Evolutionary conservation across 2,113 vertebrate species (phyloP).

Genomic region (Gyps fulvus): DNA sequence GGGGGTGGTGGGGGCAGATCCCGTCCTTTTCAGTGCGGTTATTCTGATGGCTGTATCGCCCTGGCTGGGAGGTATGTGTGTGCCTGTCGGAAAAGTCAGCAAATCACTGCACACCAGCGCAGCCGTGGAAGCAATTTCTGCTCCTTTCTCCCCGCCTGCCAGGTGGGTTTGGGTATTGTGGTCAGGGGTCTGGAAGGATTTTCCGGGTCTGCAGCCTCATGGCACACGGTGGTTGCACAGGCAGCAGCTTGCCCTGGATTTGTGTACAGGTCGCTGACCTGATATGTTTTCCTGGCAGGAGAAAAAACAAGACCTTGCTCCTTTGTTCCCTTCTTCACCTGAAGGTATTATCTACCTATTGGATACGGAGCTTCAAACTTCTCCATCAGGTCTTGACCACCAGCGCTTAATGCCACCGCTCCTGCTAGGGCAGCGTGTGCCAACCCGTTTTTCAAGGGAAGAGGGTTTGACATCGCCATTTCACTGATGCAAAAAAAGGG

Average conservation of each 20-base stretch:
- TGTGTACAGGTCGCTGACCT: neutral
- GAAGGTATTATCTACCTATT: neutral
- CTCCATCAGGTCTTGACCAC: neutral
- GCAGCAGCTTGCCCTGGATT: neutral
- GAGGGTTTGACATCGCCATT: neutral
- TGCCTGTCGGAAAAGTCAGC: neutral
- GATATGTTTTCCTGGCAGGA: neutral
- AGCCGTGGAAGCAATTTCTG: neutral
- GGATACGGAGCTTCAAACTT: neutral
- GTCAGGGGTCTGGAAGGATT: neutral
- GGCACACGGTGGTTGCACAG: neutral
- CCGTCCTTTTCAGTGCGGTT: neutral
- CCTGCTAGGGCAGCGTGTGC: neutral
- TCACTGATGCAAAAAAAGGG: neutral
- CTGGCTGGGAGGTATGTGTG: neutral
- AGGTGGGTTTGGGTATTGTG: neutral
- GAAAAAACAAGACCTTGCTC: neutral
- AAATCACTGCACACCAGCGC: neutral
- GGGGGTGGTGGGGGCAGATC: neutral
- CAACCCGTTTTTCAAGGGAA: neutral
- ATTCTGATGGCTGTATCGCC: neutral
- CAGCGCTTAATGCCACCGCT: rapidly evolving
- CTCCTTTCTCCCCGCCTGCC: neutral
- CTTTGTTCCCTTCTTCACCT: neutral
- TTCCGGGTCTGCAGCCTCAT: neutral